Evolutionary conservation across 2,113 vertebrate genomes (phyloP), one percentile per base, ranked within the genome.

Genomic region (Melanostigma gelatinosum): DNA sequence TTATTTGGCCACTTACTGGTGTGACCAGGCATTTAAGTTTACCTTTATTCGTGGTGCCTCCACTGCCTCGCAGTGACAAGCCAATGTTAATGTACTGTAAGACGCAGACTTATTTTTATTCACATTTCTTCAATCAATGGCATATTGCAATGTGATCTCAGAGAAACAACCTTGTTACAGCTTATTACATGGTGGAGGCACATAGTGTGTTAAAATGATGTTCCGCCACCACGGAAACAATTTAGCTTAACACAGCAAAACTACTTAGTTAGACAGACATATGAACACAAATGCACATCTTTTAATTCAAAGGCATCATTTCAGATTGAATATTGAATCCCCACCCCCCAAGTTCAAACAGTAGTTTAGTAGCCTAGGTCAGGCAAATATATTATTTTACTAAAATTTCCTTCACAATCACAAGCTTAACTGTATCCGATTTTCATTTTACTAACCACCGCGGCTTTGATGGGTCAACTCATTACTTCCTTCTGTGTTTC

Each of bases 391-490:
- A 8, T 50, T 38, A 22, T 20, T 32, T 54, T 16, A 11, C n/a
- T 52, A 22, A 65, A 32, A 46, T 27, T 6, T 64, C 15, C 22
- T 76, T 40, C 38, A 29, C 27, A 38, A 7, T 65, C n/a, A 36
- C 57, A 27, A 16, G n/a, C 4, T 20, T 57, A 24, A 36, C 22
- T 27, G 0, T 9, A 15, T 66, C 75, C 42, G n/a, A 29, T 65
- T 34, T 62, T 24, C 27, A 48, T 63, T 18, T 54, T 61, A 73
- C 40, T 81, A 55, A 82, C 66, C 69, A 85, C 93, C 86, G 89
- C 95, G 93, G 92, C 93, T 87, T 50, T 95, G 88, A 95, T 94
- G 94, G 94, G 93, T 95, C 95, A n/a, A 13, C 50, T 63, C 8
- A 29, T 64, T 54, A 74, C 15, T 68, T 75, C 48, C 38, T 48